phyloP scores from a whole-genome alignment of 2,113 vertebrate species.

The Bostrychus sinensis region DNA sequence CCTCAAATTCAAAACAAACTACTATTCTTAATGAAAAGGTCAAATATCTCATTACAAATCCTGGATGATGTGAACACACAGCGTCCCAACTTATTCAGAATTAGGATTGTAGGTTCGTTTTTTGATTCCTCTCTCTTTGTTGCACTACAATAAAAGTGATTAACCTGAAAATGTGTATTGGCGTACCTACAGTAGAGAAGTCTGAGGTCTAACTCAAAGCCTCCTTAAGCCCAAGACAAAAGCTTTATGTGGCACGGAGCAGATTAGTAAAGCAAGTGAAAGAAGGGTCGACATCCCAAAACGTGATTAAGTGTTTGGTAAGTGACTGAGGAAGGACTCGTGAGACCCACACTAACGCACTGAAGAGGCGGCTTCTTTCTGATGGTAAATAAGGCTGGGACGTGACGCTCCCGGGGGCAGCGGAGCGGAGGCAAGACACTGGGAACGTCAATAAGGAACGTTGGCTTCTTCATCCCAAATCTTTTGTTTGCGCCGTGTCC shows the following conservation, averaged over 20 bases:
- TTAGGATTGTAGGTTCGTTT: no score
- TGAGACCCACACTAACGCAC: constrained; percentile 58
- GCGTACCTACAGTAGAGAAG: constrained; percentile 25
- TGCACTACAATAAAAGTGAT: not conserved
- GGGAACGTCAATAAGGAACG: constrained; percentile 57
- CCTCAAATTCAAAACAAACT: no score
- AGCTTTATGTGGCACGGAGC: constrained; percentile 32
- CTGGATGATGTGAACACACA: no score
- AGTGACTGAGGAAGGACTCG: constrained; percentile 58
- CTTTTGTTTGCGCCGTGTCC: constrained; percentile 62
- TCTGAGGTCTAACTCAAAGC: constrained; percentile 40
- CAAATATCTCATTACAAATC: no score
- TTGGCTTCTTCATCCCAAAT: constrained; percentile 32
- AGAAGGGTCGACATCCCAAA: constrained; percentile 66
- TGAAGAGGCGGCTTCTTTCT: constrained; percentile 63
- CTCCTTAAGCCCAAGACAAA: constrained; percentile 59
- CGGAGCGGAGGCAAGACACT: constrained; percentile 5
- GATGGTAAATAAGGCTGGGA: constrained; percentile 68
- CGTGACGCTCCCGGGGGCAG: constrained; percentile 24
- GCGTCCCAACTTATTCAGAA: no score
- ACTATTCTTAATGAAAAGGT: no score
- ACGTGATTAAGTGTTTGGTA: constrained; percentile 70
- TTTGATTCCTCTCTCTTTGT: no score
- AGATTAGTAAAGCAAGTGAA: constrained; percentile 62
- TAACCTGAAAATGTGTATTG: constrained; percentile 14